Base-by-base conservation (phyloP, 1,140 invertebrate species). In the Ectropis grisescens region DNA sequence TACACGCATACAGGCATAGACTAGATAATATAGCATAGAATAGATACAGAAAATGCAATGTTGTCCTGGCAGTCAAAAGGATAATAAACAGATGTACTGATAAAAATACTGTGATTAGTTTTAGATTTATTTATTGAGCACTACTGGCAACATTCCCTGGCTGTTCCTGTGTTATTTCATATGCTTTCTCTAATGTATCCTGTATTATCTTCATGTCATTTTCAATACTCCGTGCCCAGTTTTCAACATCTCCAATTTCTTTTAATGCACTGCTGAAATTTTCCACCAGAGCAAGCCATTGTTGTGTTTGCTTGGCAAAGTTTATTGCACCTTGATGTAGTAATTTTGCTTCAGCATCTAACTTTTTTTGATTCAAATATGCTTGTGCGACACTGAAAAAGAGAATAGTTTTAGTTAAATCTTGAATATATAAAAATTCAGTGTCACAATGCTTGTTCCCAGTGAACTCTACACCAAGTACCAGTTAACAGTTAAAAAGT, bases 241-340 rank as follows among this genome's bases (percentile, higher is more conserved):
- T 98, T 76, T 99, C 96, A 5, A 98, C 96, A 87, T 99, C 97
- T 8, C 98, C 98, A 29, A 99, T 89, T 86, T 99, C 97, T 86
- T 99, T 99, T 0, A 99, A 78, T 1, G 96, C 91, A 70, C 94
- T 92, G 51, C 96, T 98, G 56, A 99, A 98, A 37, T 92, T 93
- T 72, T 99, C 96, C 2, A 99, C 93, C 15, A 99, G 83, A 50
- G 90, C 90, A 1, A 99, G 72, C 97, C 97, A 99, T 54, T 97
- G 95, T 50, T 96, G 91, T 1, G 96, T 98, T 80, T 98, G 95
- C 83, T 97, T 98, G 0, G 95, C 90, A 84, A 99, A 98, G 62
- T 95, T 94, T 11, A 91, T 90, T 9, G 96, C 95, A 75, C 95
- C 97, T 41, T 91, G 88, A 60, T 98, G 96, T n/a, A 99, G 82